These are phyloP conservation scores for Sinotaia quadrata DNA, from an alignment of 2,888 invertebrate genomes.

Conservation along the genomic window DNA sequence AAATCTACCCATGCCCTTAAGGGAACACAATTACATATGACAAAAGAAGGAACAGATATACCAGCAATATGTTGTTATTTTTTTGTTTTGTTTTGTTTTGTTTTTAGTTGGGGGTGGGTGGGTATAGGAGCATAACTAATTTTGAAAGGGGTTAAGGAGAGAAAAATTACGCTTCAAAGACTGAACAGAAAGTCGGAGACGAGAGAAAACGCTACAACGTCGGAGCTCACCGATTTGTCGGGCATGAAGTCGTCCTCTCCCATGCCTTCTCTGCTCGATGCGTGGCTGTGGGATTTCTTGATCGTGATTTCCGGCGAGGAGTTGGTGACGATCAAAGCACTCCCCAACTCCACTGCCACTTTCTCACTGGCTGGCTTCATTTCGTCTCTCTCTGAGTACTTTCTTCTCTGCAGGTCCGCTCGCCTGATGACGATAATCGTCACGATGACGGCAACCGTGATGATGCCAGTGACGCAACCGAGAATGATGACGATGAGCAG, in stretches of 20 bases:
- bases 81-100: no score
- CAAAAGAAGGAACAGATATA: no score
- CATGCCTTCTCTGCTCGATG: constrained; percentile 19
- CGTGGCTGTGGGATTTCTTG: constrained; percentile 21
- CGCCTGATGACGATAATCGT: constrained; percentile 42
- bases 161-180: background rate
- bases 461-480: constrained; percentile 40
- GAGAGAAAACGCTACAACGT: constrained; percentile 13
- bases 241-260: constrained; percentile 33
- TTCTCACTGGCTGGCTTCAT: constrained; percentile 15
- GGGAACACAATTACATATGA: no score
- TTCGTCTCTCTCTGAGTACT: constrained; percentile 26
- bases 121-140: background rate
- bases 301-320: constrained; percentile 25
- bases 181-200: background rate
- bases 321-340: constrained; percentile 39
- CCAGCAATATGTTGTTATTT: no score
- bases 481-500: constrained; percentile 42
- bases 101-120: no score
- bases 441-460: constrained; percentile 44
- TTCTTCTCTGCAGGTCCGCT: constrained; percentile 37
- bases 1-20: no score
- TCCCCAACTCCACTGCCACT: constrained; percentile 30
- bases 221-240: constrained; percentile 36
- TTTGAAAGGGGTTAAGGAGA: background rate